phyloP scores from a whole-genome alignment of 2,113 vertebrate genomes.

The Prionailurus viverrinus region DNA sequence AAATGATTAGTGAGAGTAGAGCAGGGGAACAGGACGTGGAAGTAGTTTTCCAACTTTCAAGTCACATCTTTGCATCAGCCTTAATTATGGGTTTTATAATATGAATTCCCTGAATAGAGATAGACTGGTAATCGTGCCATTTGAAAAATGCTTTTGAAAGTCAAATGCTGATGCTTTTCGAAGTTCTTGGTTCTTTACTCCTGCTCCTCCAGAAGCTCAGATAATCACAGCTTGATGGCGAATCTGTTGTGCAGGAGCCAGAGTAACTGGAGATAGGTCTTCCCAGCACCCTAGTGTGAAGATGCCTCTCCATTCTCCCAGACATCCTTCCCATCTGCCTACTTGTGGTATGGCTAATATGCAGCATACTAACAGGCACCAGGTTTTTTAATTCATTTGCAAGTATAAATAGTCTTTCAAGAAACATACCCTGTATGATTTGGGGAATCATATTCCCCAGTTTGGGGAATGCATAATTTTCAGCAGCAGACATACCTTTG shows the following conservation, averaged over 20 bases:
- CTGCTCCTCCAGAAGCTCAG: background rate
- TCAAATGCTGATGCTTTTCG: background rate
- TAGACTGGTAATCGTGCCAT: background rate
- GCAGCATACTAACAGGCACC: background rate
- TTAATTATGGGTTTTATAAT: conserved; percentile 59
- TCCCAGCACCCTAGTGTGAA: background rate
- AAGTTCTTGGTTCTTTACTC: background rate
- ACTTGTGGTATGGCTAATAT: background rate
- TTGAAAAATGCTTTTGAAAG: conserved; percentile 43
- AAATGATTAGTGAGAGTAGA: background rate
- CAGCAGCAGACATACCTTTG: background rate
- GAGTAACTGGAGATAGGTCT: background rate
- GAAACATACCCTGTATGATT: background rate
- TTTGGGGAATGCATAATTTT: background rate
- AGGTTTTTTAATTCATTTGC: background rate
- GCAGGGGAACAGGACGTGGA: background rate
- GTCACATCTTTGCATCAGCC: conserved; percentile 33
- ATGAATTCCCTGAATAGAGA: conserved; percentile 44
- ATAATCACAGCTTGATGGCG: background rate
- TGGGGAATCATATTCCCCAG: background rate
- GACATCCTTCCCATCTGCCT: background rate
- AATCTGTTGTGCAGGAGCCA: background rate
- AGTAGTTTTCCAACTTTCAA: conserved; percentile 52
- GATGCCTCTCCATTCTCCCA: background rate
- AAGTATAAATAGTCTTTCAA: conserved; percentile 42